Base-by-base conservation (phyloP, 2,888 invertebrate genomes). In the Itoplectis maculator region DNA sequence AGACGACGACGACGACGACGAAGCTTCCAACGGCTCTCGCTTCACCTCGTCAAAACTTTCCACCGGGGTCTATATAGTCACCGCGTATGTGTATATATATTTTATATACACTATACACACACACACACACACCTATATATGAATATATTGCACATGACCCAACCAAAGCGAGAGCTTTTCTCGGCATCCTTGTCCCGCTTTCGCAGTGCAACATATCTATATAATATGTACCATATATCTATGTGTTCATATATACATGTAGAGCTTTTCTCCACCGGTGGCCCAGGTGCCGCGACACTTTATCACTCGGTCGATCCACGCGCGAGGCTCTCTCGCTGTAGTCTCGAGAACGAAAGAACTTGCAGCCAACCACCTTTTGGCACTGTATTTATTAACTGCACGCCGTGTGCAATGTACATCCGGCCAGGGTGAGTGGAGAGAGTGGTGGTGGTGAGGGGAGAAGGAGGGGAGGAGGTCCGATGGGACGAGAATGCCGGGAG, bases 1-100 rank as follows among this genome's bases (percentile, higher is more conserved):
- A 61, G 63, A 63, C 70, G 78, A 81, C 82, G 73, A 78, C 65
- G 63, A 63, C 70, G 78, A 81, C 82, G 73, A 78, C 65, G 70
- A 56, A 78, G 66, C 81, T 81, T 82, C 47, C 78, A 66, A 65
- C 45, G 66, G 54, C 54, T 69, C 73, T 74, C 73, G 83, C 65
- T 81, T 77, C 84, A 80, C 80, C 82, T 85, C 84, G 80, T 82
- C 82, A 85, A 84, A 85, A 84, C 80, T 85, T 85, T 82, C 74
- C 74, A 63, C 66, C 66, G 72, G 66, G 42, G 75, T 61, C 37
- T 61, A 61, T 61, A 61, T 37, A 40, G 66, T 15, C 40, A 8
- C 54, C 18, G 6, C 42, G 49, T 20, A 15, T 54, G 54, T 59
- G 13, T 40, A 5, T 40, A 29, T 69, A 61, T 37, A 54, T 63